Evolutionary conservation across 2,888 invertebrate species (phyloP).

Genomic region (Lasioglossum marginatum): DNA sequence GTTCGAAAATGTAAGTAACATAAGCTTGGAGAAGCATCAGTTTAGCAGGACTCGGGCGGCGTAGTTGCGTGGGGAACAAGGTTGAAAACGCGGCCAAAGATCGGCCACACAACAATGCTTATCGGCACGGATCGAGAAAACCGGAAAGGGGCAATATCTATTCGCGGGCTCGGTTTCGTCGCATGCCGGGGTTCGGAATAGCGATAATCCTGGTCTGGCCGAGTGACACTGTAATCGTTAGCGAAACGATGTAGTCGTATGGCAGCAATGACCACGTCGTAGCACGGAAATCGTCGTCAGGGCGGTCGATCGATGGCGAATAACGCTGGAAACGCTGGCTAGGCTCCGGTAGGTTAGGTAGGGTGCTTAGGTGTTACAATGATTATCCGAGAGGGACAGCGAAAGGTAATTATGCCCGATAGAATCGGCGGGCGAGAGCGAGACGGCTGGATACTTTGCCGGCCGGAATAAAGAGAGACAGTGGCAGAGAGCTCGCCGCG

Average conservation of each 20-base stretch:
- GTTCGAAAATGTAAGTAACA: too few species aligned
- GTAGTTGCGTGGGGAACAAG: not conserved
- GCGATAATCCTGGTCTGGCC: conserved; percentile 65
- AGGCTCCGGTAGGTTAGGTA: conserved; percentile 81
- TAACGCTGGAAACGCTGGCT: conserved; percentile 81
- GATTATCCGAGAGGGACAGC: conserved; percentile 84
- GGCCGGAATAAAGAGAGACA: conserved; percentile 74
- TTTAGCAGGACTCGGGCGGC: not conserved
- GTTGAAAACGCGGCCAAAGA: not conserved
- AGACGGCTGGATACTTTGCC: conserved; percentile 80
- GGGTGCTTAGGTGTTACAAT: conserved; percentile 84
- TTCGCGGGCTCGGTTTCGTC: conserved; percentile 24
- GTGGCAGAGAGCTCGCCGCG: conserved; percentile 50
- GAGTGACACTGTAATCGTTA: conserved; percentile 72
- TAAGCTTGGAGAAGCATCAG: not conserved
- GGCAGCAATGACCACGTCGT: conserved; percentile 74
- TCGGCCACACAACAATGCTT: not conserved
- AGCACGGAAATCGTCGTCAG: conserved; percentile 79
- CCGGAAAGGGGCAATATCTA: conserved; percentile 24
- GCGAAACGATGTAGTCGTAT: conserved; percentile 71
- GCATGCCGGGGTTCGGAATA: conserved; percentile 41
- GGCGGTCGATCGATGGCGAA: conserved; percentile 79
- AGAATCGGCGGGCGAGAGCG: conserved; percentile 80
- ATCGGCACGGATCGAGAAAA: not conserved
- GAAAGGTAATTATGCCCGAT: conserved; percentile 84